phyloP scores from a whole-genome alignment of 2,888 invertebrate genomes.

The Sipunculus nudus region DNA sequence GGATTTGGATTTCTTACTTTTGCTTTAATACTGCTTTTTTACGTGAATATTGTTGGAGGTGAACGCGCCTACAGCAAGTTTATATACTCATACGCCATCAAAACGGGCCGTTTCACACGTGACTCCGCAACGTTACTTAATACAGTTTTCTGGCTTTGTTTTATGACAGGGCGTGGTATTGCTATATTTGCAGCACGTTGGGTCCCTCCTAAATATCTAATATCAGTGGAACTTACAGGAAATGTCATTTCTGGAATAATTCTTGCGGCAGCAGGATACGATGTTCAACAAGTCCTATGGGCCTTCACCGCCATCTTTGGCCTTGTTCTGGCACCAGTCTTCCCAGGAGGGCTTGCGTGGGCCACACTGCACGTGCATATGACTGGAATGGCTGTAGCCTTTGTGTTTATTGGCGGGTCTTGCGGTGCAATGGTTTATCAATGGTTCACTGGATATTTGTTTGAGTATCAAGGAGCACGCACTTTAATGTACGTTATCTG shows the following conservation, averaged over 20 bases:
- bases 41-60: constrained; percentile 20
- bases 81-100: constrained; percentile 4
- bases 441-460: constrained; percentile 13
- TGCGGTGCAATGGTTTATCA: constrained; percentile 21
- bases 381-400: constrained; percentile 17
- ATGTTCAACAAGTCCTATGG: background rate
- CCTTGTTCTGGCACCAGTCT: constrained; percentile 12
- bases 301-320: constrained; percentile 7
- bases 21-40: constrained; percentile 2
- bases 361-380: constrained; percentile 15
- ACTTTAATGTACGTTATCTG: too few species aligned
- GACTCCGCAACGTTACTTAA: constrained; percentile 1
- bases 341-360: constrained; percentile 14
- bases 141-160: constrained; percentile 14
- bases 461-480: constrained; percentile 1
- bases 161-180: constrained; percentile 8
- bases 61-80: constrained; percentile 18
- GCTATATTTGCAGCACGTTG: constrained; percentile 1
- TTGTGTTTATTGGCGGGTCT: constrained; percentile 14
- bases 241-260: constrained; percentile 4
- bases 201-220: background rate
- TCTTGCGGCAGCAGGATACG: background rate
- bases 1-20: constrained; percentile 6
- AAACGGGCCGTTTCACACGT: background rate
- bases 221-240: background rate